Conservation (phyloP, 2,888 invertebrate species). For the Sepiola atlantica region DNA sequence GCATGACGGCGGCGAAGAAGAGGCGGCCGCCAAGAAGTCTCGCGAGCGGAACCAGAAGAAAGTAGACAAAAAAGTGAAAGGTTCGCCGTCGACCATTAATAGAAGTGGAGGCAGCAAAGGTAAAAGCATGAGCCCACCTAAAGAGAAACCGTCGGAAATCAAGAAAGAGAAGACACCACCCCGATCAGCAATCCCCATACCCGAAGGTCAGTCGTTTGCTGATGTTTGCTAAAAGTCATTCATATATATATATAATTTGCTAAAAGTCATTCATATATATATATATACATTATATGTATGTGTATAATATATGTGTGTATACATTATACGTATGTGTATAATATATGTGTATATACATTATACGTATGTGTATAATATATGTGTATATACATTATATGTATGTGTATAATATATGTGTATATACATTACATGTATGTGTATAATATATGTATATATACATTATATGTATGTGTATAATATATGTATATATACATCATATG, state of each 20-base stretch:
- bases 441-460: too few relatives aligned
- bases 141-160: not conserved
- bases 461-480: too few relatives aligned
- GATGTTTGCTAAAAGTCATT: not conserved
- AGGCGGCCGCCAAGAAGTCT: conserved; percentile 46
- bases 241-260: not conserved
- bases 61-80: not conserved
- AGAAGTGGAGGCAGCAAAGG: not conserved
- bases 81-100: not conserved
- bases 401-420: too few relatives aligned
- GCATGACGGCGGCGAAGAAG: conserved; percentile 61
- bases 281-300: too few relatives aligned
- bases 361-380: too few relatives aligned
- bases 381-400: too few relatives aligned
- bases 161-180: conserved; percentile 44
- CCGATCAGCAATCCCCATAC: not conserved
- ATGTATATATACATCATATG: too few relatives aligned
- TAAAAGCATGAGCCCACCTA: not conserved
- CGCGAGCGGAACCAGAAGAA: conserved; percentile 40
- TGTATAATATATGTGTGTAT: too few relatives aligned
- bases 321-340: too few relatives aligned
- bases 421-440: too few relatives aligned
- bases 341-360: too few relatives aligned
- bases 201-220: conserved; percentile 43
- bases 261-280: not conserved